These are phyloP conservation scores for Malthinus seriepunctatus DNA, from an alignment of 2,888 invertebrate species.

Conservation along the genomic window DNA sequence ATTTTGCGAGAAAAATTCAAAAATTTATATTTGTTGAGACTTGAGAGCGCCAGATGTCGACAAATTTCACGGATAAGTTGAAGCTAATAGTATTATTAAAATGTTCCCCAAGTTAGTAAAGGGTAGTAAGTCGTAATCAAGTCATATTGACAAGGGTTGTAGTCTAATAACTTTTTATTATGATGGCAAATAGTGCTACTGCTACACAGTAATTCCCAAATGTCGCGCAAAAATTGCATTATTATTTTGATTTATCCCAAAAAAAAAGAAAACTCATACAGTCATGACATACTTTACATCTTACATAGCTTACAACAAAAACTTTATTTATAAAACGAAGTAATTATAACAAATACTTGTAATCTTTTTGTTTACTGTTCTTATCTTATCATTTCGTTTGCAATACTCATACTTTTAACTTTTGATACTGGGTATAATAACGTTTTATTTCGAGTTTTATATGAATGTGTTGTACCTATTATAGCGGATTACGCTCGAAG, in stretches of 20 bases:
- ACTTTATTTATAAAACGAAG: not conserved
- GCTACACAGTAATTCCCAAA: too few relatives aligned
- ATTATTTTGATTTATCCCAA: too few relatives aligned
- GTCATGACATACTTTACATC: too few relatives aligned
- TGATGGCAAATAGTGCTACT: not conserved
- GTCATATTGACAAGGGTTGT: slow-evolving; percentile 17
- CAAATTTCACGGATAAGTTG: slow-evolving; percentile 22
- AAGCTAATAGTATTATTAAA: slow-evolving; percentile 6
- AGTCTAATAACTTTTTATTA: slow-evolving; percentile 20
- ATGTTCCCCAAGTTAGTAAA: slow-evolving; percentile 6
- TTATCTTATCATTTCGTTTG: slow-evolving; percentile 4
- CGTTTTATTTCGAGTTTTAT: slow-evolving; percentile 8
- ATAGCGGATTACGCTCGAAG: slow-evolving; percentile 6
- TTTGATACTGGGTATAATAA: not conserved
- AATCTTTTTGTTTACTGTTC: not conserved
- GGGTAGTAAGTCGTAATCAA: slow-evolving; percentile 18
- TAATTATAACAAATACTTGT: not conserved
- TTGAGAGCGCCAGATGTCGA: slow-evolving; percentile 2
- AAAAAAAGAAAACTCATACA: too few relatives aligned
- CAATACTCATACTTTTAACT: too few relatives aligned
- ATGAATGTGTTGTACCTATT: too few relatives aligned
- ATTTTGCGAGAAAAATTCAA: slow-evolving; percentile 5
- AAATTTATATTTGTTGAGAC: not conserved
- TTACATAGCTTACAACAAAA: too few relatives aligned
- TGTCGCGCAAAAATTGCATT: too few relatives aligned